These are phyloP conservation scores for Sander vitreus DNA, from an alignment of 2,113 vertebrate species.

Conservation along the genomic window DNA sequence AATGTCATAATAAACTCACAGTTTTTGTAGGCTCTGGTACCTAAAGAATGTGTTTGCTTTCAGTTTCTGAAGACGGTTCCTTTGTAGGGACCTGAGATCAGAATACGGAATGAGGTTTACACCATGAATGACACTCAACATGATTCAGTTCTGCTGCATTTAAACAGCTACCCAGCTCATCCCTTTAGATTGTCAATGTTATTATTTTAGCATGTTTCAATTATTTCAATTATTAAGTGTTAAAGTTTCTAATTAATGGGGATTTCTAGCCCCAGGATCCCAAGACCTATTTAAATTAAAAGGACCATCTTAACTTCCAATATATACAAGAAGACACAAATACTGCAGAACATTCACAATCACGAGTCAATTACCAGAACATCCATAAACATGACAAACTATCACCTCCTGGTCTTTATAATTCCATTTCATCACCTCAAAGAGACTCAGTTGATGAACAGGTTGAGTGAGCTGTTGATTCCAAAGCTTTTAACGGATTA, in stretches of 20 bases:
- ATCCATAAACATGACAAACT: background rate
- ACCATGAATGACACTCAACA: background rate
- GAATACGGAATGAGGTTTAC: background rate
- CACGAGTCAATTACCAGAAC: background rate
- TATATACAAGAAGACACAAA: too few relatives aligned
- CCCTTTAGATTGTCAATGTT: background rate
- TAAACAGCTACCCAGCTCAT: background rate
- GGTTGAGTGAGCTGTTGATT: constrained; percentile 18
- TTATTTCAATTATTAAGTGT: background rate
- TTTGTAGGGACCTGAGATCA: constrained; percentile 89
- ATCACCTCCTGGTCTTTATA: background rate
- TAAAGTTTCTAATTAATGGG: background rate
- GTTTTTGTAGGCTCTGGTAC: constrained; percentile 89
- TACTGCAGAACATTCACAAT: constrained; percentile 3
- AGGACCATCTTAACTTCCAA: background rate
- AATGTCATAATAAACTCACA: constrained; percentile 86
- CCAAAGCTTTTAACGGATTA: constrained; percentile 68
- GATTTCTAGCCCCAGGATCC: background rate
- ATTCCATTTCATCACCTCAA: background rate
- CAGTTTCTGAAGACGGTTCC: constrained; percentile 89
- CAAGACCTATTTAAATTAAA: background rate
- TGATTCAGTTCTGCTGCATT: background rate
- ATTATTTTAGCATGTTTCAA: background rate
- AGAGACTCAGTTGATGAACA: background rate
- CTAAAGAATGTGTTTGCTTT: constrained; percentile 87